Evolutionary conservation across 2,888 invertebrate species (phyloP), one percentile per base, ranked within the genome.

Genomic region (Cristatella mucedo): DNA sequence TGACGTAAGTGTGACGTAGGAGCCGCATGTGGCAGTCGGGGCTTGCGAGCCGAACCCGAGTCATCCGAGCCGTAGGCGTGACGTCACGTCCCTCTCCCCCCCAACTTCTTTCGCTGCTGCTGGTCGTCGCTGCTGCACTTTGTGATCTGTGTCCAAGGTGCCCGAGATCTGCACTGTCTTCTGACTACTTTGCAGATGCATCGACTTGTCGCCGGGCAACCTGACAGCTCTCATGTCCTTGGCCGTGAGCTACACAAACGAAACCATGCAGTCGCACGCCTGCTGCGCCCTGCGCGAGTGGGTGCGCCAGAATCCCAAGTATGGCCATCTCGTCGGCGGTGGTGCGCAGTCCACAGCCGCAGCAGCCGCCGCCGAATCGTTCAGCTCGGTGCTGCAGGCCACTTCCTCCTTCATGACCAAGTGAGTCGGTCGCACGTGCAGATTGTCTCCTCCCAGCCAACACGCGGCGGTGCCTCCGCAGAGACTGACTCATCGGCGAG

Each of bases 231-330:
- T 89, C 40, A 82, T 93, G 76, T 78, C 84, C 1, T 68, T 95
- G 40, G 85, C 91, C 24, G 85, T 89, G 15, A 84, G 86, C 50
- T 87, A 86, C 55, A 89, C 95, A 4, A 97, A 97, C 68, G 97
- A 97, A 70, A 84, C 82, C 47, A 77, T 83, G 64, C 82, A 86
- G 50, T 80, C 79, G 54, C 82, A 82, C 66, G 93, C 95, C 2
- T 82, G 85, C 49, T 73, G 77, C 47, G 77, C 82, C 45, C 71
- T 95, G 32, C 72, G 68, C 51, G 53, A 61, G 30, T 72, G 70
- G 69, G 61, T 72, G 45, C 52, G 48, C 52, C 73, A 74, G 41
- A 82, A 86, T 66, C 79, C 82, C 0, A 80, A 80, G 61, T 93
- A 91, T 58, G 72, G 73, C 46, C 76, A 81, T 54, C 65, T 89